Percentiles rank a stretch among this genome's conserved stretches.
phyloP scores from a whole-genome alignment of 2,888 invertebrate genomes.

The Galerucella calmariensis region DNA sequence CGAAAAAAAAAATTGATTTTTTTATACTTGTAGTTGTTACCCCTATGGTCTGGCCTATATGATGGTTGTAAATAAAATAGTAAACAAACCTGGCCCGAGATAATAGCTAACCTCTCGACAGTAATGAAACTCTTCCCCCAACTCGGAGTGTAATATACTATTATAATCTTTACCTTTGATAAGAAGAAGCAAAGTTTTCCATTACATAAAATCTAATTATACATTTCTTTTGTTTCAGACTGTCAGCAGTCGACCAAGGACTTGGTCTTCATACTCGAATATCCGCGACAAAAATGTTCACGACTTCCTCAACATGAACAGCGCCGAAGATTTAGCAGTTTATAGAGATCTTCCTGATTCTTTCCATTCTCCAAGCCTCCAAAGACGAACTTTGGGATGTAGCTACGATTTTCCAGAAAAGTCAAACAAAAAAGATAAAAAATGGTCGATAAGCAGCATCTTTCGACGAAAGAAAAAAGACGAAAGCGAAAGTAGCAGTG shows the following conservation, averaged over 20 bases:
- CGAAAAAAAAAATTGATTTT: no score
- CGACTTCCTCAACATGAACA: conserved; percentile 58
- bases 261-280: conserved; percentile 62
- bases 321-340: conserved; percentile 57
- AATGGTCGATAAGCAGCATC: conserved; percentile 85
- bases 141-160: no score
- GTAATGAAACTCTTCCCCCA: no score
- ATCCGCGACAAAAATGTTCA: conserved; percentile 57
- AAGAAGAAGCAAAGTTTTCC: no score
- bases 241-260: conserved; percentile 63
- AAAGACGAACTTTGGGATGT: conserved; percentile 64
- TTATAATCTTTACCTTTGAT: no score
- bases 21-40: no score
- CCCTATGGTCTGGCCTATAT: no score
- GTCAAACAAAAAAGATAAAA: conserved; percentile 72
- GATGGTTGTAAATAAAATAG: no score
- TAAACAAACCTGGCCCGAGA: no score
- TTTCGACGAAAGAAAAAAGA: conserved; percentile 81
- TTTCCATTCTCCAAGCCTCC: conserved; percentile 56
- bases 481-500: conserved; percentile 70
- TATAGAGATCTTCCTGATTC: conserved; percentile 51
- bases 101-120: no score
- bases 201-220: not conserved
- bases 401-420: conserved; percentile 66
- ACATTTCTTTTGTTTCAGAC: conserved; percentile 61